Base-by-base conservation (phyloP, 2,888 invertebrate genomes). In the Dilophus febrilis region DNA sequence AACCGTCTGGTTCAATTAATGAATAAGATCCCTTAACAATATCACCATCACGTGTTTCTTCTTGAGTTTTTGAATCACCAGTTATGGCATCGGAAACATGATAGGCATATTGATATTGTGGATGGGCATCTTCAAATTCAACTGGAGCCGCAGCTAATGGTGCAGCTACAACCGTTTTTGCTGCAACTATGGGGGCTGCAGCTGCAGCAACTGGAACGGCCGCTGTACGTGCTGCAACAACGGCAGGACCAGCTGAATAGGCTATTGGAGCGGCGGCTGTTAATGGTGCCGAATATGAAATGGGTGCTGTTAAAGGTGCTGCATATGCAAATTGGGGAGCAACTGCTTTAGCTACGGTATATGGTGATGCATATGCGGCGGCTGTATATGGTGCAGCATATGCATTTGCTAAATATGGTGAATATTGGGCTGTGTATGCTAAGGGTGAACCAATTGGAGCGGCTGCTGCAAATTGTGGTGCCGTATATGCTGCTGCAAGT, bases 21-120 rank as follows among this genome's bases (percentile, higher is more conserved):
- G 64, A 64, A 55, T 66, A 67, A 29, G 61, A 61, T 44, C 67
- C 67, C 47, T 61, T 61, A 27, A 67, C 67, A 40, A 64, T 56
- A 50, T 65, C 66, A 44, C 66, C 66, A 44, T 61, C 61, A 44
- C 66, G 61, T 33, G 56, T 55, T 52, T 67, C 67, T 40, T 60
- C 59, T 52, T 66, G 66, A 42, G 59, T 63, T 47, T 67, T 66
- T 42, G 57, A 57, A 50, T 67, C 67, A 32, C 67, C 66, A 40
- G 67, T 67, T 29, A 65, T 48, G 40, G 55, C 50, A 47, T 68
- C 67, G 50, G 65, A 61, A 16, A 67, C 63, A 46, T 64, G 59
- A 49, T 68, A 68, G 14, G 61, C 64, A 50, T 56, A 68, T 41
- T 55, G 56, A 54, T 68, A 68, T 53, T 66, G 56, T 41, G 64